These are phyloP conservation scores for Microcebus griseorufus DNA, from an alignment of 2,113 vertebrate species.

Conservation along the genomic window DNA sequence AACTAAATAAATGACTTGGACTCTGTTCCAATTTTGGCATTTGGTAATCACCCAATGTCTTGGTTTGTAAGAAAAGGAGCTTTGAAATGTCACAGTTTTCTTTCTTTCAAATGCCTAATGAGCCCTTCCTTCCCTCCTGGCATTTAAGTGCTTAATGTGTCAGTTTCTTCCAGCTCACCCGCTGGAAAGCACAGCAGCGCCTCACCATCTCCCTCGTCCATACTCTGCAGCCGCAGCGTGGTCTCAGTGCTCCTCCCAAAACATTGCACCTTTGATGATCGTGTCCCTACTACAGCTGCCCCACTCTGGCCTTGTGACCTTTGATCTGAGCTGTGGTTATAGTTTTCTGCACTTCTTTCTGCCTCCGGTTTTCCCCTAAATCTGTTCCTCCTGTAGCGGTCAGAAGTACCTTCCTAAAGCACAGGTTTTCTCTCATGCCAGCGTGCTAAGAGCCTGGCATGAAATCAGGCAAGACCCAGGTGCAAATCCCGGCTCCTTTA, in stretches of 20 bases:
- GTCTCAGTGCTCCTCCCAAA: not conserved
- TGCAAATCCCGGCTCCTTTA: not conserved
- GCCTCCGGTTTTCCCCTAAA: not conserved
- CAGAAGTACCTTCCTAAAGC: not conserved
- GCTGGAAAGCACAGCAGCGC: not conserved
- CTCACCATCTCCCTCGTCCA: not conserved
- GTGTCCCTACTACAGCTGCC: not conserved
- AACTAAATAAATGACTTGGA: not conserved
- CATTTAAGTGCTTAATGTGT: not conserved
- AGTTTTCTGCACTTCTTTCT: not conserved
- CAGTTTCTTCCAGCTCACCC: not conserved
- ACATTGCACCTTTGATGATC: not conserved
- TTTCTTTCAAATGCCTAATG: not conserved
- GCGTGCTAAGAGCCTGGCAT: not conserved
- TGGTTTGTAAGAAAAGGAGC: not conserved
- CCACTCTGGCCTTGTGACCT: not conserved
- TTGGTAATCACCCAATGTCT: not conserved
- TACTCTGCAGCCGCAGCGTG: fast-evolving
- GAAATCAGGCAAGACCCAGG: not conserved
- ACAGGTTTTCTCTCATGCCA: not conserved
- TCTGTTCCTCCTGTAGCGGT: not conserved
- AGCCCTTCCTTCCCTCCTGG: not conserved
- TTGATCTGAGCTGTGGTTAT: not conserved
- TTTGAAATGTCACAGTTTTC: not conserved
- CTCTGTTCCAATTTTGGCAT: not conserved